These are phyloP conservation scores for Aphaenogaster floridana DNA, from an alignment of 1,140 invertebrate species.

Conservation along the genomic window DNA sequence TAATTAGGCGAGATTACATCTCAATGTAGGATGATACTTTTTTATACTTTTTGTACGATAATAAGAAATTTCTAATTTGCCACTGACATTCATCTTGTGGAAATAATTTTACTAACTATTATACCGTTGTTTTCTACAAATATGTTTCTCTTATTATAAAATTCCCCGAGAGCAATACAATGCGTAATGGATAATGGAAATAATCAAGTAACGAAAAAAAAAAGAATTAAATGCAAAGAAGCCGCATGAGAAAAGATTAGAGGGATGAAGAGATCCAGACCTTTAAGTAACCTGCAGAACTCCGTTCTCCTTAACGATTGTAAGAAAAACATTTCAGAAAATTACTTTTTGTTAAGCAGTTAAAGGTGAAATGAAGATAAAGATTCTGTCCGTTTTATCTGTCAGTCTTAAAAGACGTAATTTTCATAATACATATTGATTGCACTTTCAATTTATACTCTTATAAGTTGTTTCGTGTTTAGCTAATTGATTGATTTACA, in stretches of 20 bases:
- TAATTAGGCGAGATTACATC: not conserved
- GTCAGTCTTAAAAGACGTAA: not conserved
- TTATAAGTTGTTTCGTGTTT: not conserved
- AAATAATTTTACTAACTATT: not conserved
- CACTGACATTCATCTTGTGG: not conserved
- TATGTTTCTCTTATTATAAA: not conserved
- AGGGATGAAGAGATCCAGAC: constrained; percentile 21
- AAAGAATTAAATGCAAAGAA: constrained; percentile 13
- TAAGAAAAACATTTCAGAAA: constrained; percentile 31
- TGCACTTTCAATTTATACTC: not conserved
- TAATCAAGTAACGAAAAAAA: constrained; percentile 1
- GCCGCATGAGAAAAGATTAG: constrained; percentile 33
- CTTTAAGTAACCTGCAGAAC: not conserved
- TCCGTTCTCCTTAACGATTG: constrained; percentile 20
- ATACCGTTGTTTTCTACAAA: not conserved
- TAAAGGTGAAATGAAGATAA: constrained; percentile 12
- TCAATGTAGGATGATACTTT: not conserved
- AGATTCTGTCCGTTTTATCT: not conserved
- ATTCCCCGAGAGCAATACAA: not conserved
- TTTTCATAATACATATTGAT: not conserved
- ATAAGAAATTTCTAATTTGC: not conserved
- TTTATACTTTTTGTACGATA: not conserved
- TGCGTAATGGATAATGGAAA: not conserved
- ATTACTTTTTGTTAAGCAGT: constrained; percentile 34
- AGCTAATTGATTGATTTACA: not conserved